Conservation (phyloP, 2,113 vertebrate genomes). For the Peromyscus californicus region DNA sequence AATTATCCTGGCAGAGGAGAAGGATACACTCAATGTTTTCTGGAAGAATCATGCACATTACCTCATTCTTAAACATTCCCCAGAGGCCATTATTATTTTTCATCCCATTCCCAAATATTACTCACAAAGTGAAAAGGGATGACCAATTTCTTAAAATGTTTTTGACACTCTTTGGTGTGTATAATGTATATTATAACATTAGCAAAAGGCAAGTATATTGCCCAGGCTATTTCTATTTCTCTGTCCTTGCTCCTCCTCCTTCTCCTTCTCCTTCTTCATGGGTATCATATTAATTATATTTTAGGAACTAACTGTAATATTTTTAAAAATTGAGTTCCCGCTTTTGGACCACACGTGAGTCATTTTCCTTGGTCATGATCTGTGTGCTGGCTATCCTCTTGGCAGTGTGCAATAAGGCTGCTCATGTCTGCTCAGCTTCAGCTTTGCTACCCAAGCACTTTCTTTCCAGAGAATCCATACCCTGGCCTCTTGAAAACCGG, state of each 20-base stretch:
- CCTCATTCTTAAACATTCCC: constrained; percentile 80
- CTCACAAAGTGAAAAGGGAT: constrained; percentile 81
- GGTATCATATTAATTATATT: constrained; percentile 36
- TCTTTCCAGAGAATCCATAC: constrained; percentile 39
- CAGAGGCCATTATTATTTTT: constrained; percentile 76
- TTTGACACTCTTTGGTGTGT: constrained; percentile 76
- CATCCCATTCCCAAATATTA: constrained; percentile 83
- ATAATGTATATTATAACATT: constrained; percentile 70
- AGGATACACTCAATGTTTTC: constrained; percentile 79
- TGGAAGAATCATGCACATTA: constrained; percentile 84
- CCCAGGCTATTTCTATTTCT: constrained; percentile 65
- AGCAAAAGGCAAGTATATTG: constrained; percentile 65
- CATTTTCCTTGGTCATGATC: constrained; percentile 4
- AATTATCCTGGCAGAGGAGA: constrained; percentile 80
- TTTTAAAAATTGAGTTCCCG: background rate
- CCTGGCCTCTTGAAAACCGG: background rate
- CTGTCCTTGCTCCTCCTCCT: background rate
- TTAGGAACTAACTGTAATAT: background rate
- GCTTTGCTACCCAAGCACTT: constrained; percentile 15
- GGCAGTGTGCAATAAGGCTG: background rate
- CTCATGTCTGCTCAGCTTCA: constrained; percentile 2
- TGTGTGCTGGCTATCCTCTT: background rate
- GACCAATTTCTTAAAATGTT: constrained; percentile 81
- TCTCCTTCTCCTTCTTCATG: background rate
- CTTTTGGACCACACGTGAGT: background rate